These are phyloP conservation scores for Galagoides demidoff DNA, from an alignment of 2,797 vertebrate genomes.

Conservation along the genomic window DNA sequence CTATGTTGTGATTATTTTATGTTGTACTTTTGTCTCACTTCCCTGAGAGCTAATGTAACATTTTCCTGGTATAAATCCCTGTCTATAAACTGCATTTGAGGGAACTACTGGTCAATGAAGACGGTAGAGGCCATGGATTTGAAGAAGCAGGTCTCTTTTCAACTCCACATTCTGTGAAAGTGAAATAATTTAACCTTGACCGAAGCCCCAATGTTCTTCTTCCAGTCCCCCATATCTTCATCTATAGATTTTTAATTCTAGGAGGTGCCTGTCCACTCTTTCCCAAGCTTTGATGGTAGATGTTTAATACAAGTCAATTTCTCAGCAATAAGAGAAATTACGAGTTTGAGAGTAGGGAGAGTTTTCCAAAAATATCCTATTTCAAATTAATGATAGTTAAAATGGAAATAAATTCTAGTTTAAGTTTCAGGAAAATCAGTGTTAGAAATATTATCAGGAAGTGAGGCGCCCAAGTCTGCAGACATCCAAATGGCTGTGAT, in stretches of 20 bases:
- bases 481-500: neutral
- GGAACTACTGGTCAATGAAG: neutral
- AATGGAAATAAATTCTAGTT: neutral
- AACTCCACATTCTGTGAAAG: neutral
- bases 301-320: neutral
- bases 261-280: neutral
- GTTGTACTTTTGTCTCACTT: neutral
- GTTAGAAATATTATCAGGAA: neutral
- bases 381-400: constrained; percentile 4
- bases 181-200: neutral
- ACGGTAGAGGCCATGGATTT: neutral
- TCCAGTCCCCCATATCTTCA: neutral
- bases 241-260: neutral
- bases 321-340: neutral
- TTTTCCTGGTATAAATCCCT: neutral
- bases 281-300: neutral
- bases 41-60: neutral
- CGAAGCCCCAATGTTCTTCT: neutral
- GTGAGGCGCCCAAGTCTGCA: neutral
- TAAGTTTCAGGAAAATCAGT: neutral
- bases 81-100: too few species aligned
- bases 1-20: neutral
- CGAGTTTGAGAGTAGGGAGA: neutral
- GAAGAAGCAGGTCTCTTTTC: neutral
- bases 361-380: neutral